These are phyloP conservation scores for Caenorhabditis imperialis DNA, from an alignment of 2,888 invertebrate species.

Conservation along the genomic window DNA sequence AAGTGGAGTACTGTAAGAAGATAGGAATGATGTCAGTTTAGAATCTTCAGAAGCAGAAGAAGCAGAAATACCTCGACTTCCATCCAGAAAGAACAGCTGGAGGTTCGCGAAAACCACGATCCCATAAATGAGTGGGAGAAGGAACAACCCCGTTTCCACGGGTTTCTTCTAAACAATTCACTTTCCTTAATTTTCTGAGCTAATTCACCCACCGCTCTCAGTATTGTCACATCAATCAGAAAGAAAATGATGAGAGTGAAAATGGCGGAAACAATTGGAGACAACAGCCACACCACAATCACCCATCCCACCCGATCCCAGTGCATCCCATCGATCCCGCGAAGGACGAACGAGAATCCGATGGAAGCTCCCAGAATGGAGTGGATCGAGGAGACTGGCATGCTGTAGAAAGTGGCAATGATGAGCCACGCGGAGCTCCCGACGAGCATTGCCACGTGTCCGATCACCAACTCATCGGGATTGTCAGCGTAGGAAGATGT, in stretches of 20 bases:
- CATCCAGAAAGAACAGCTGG: slow-evolving; percentile 92
- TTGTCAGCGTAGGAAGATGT: slow-evolving; percentile 87
- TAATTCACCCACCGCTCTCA: slow-evolving; percentile 53
- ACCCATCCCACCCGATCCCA: slow-evolving; percentile 81
- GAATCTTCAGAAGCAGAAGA: too few species aligned
- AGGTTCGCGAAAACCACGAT: slow-evolving; percentile 91
- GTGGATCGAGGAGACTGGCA: slow-evolving; percentile 98
- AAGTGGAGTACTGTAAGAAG: slow-evolving; percentile 85
- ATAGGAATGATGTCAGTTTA: too few species aligned
- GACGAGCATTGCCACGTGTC: slow-evolving; percentile 88
- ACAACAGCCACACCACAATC: slow-evolving; percentile 89
- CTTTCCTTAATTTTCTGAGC: not conserved
- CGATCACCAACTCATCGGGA: slow-evolving; percentile 89
- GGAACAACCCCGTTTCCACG: slow-evolving; percentile 83
- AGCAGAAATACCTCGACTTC: slow-evolving; percentile 83
- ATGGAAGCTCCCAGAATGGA: slow-evolving; percentile 97
- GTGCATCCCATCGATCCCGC: slow-evolving; percentile 87
- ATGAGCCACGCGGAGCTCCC: slow-evolving; percentile 91
- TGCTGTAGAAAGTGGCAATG: slow-evolving; percentile 90
- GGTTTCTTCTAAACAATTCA: slow-evolving; percentile 58
- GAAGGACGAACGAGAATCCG: slow-evolving; percentile 92
- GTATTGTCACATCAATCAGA: slow-evolving; percentile 81
- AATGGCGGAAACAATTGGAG: slow-evolving; percentile 90
- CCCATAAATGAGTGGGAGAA: slow-evolving; percentile 93
- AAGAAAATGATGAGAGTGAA: slow-evolving; percentile 83